These are phyloP conservation scores for Crax fasciolata DNA, from an alignment of 2,797 vertebrate species.

Conservation along the genomic window DNA sequence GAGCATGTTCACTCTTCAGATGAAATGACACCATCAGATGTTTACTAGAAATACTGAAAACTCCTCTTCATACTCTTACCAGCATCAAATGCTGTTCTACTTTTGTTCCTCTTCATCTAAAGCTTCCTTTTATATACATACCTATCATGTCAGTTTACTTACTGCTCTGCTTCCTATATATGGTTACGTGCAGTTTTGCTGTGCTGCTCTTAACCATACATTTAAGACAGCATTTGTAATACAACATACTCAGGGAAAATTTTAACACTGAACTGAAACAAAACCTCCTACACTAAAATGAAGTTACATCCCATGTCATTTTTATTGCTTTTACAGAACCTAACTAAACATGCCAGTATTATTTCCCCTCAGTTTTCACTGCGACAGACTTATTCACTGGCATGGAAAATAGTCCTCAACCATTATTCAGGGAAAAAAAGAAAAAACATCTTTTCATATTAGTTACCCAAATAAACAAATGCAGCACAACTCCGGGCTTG, in stretches of 20 bases:
- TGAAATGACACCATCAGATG: neutral
- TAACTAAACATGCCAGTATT: neutral
- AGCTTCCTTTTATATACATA: neutral
- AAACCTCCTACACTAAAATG: neutral
- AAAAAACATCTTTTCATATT: neutral
- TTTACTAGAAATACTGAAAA: neutral
- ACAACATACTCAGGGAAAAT: neutral
- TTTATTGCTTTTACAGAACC: neutral
- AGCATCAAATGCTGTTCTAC: neutral
- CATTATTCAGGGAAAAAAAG: neutral
- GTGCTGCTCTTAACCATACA: neutral
- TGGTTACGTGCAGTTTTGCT: fast-evolving
- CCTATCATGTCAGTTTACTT: neutral
- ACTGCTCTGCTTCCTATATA: neutral
- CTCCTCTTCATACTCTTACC: neutral
- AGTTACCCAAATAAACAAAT: neutral
- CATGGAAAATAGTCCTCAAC: neutral
- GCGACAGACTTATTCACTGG: neutral
- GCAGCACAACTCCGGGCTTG: neutral
- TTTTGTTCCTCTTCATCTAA: neutral
- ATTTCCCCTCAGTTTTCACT: neutral
- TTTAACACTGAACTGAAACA: neutral
- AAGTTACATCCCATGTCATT: neutral
- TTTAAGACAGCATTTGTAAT: neutral
- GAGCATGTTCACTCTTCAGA: neutral